phyloP scores from a whole-genome alignment of 2,888 invertebrate genomes.

The Pollenia amentaria region DNA sequence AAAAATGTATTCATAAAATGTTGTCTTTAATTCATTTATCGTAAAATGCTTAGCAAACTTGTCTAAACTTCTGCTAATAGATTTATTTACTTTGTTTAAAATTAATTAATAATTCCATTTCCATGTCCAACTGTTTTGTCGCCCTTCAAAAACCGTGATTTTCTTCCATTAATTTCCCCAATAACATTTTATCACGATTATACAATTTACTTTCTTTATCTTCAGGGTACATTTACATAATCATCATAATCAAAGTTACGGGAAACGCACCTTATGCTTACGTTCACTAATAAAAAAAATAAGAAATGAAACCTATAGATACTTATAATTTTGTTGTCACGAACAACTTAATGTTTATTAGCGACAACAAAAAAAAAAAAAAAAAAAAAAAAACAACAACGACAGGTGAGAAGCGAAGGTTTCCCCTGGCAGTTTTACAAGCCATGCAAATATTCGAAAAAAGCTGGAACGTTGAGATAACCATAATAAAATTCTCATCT shows the following conservation, averaged over 20 bases:
- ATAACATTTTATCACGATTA: conserved; percentile 43
- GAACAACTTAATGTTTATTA: conserved; percentile 40
- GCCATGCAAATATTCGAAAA: too few relatives aligned
- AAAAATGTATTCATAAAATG: neutral
- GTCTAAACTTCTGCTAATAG: conserved; percentile 1
- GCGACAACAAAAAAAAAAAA: neutral
- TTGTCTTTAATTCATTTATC: neutral
- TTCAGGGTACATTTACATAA: conserved; percentile 34
- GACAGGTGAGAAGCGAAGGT: neutral
- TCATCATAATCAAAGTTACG: neutral
- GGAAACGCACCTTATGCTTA: conserved; percentile 31
- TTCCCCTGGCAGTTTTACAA: neutral
- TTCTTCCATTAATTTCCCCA: neutral
- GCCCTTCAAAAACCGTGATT: neutral
- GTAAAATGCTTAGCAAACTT: neutral
- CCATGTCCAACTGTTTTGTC: conserved; percentile 6
- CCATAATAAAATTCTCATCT: too few relatives aligned
- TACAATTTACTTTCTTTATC: conserved; percentile 25
- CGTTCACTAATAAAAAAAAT: conserved; percentile 12
- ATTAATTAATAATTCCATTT: conserved; percentile 11
- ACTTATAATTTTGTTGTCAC: conserved; percentile 35
- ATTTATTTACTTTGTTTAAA: conserved; percentile 1
- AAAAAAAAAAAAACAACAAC: too few relatives aligned
- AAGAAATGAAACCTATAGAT: neutral
- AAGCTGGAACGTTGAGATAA: too few relatives aligned